Evolutionary conservation across 1,140 invertebrate genomes (phyloP).

Genomic region (Lutraria rhynchaena): DNA sequence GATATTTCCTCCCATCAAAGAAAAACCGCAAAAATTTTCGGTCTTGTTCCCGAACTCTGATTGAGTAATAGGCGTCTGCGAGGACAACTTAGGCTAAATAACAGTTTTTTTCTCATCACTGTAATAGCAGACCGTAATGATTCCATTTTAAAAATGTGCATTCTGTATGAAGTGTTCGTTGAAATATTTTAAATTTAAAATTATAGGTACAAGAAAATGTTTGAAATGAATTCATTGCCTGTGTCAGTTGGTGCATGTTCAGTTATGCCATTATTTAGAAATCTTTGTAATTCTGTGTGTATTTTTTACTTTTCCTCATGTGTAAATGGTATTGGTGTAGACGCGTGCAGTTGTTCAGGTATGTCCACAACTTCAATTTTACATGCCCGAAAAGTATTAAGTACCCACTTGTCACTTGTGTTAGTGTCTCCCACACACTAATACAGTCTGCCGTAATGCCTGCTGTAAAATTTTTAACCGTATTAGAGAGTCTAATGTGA

Average conservation of each 20-base stretch:
- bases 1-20: slow-evolving; percentile 10
- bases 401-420: slow-evolving; percentile 23
- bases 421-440: slow-evolving; percentile 22
- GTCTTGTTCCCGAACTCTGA: slow-evolving; percentile 3
- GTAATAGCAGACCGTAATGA: slow-evolving; percentile 19
- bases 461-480: slow-evolving; percentile 26
- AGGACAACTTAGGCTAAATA: slow-evolving; percentile 15
- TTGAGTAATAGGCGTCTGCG: slow-evolving; percentile 6
- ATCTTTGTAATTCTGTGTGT: slow-evolving; percentile 9
- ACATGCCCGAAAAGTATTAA: slow-evolving; percentile 29
- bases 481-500: slow-evolving; percentile 3
- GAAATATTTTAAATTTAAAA: slow-evolving; percentile 23
- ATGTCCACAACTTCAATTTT: neutral
- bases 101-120: slow-evolving; percentile 7
- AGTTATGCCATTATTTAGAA: slow-evolving; percentile 21
- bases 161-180: slow-evolving; percentile 11
- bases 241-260: slow-evolving; percentile 12
- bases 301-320: slow-evolving; percentile 22
- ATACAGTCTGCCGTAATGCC: slow-evolving; percentile 24
- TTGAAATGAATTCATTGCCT: slow-evolving; percentile 15
- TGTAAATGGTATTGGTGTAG: slow-evolving; percentile 8
- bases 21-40: slow-evolving; percentile 30
- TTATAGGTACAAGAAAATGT: slow-evolving; percentile 11
- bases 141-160: slow-evolving; percentile 26
- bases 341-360: slow-evolving; percentile 12